Base-by-base conservation (phyloP, 2,113 vertebrate species). In the Leptodactylus fuscus region DNA sequence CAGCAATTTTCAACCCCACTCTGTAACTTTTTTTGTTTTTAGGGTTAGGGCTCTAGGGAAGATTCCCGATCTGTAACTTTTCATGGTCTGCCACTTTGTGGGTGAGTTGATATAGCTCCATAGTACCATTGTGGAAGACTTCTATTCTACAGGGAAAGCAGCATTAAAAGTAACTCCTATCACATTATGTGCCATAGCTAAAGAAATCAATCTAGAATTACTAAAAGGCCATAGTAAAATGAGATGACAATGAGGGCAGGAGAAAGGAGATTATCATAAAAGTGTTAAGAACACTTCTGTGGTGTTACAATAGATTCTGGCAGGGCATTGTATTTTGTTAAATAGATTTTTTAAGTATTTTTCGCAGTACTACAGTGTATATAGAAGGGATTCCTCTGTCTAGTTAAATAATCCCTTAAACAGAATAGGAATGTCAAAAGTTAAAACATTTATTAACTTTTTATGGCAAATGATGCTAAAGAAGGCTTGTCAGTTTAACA, bases 181-280 rank as follows among this genome's bases (percentile, higher is more conserved):
- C 27, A 15, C 13, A 9, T 18, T 67, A 16, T 70, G 67, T 38
- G 32, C 32, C n/a, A 70, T 20, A 11, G 62, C 15, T 18, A 70
- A 70, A 70, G 1, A 70, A 38, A 70, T 70, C 18, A 70, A 70
- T 70, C 67, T 38, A 34, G 16, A 70, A 70, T 70, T 70, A 65
- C 8, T 2, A 65, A 65, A 65, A 29, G 11, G 58, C 58, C 58
- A 29, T 13, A 62, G 24, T 1, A 65, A 65, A 65, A 4, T 65
- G 3, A 32, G 29, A 12, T 0, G 15, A 34, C 2, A 7, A 34
- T 22, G 34, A 16, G 16, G 32, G 16, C 20, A 1, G 34, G 32
- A 34, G 27, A 67, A 34, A 34, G 32, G 62, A 36, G 15, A 70
- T 70, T 70, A 70, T 32, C 27, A 65, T 36, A 36, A 36, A 38